Base-by-base conservation (phyloP, 2,888 invertebrate species). In the Colostygia pectinataria region DNA sequence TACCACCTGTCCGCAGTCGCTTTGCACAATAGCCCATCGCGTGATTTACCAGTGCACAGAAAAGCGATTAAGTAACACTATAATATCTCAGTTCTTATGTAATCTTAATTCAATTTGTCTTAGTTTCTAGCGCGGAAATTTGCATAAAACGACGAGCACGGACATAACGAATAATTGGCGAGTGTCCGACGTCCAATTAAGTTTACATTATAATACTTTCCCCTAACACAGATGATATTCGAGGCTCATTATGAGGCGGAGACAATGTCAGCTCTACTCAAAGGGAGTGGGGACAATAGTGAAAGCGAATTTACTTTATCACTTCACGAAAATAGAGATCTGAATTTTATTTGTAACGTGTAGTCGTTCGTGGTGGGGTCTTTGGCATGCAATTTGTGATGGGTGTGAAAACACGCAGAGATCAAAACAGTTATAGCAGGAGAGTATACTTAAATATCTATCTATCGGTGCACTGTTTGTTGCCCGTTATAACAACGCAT, bases 171-270 rank as follows among this genome's bases (percentile, higher is more conserved):
- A 64, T 76, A 77, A 76, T 77, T 76, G 71, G 63, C 62, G 63
- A 68, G 60, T 62, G 66, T 59, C 63, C 56, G 61, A 58, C 65
- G 61, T 64, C 66, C 73, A 77, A 78, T 79, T 75, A 77, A 71
- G 52, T 77, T 66, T 49, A 61, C 63, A 73, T 76, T 73, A 69
- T 64, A 67, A 68, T 70, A 77, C 80, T 80, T 82, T 80, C 77
- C 72, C 73, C 69, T 66, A 70, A 71, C 68, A 63, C 63, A 64
- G 66, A 72, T 73, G 66, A 68, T 74, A 68, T 76, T 72, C 59
- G 63, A 68, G 59, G 66, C 71, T 71, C 63, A 66, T 75, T 74
- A 71, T 71, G 68, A 70, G 65, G 48, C 61, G 47, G 62, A 75
- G 70, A 76, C 72, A 68, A 75, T 71, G 68, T 57, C 61, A 53